Base-by-base conservation (phyloP, 2,888 invertebrate genomes). In the Charanyca ferruginea region DNA sequence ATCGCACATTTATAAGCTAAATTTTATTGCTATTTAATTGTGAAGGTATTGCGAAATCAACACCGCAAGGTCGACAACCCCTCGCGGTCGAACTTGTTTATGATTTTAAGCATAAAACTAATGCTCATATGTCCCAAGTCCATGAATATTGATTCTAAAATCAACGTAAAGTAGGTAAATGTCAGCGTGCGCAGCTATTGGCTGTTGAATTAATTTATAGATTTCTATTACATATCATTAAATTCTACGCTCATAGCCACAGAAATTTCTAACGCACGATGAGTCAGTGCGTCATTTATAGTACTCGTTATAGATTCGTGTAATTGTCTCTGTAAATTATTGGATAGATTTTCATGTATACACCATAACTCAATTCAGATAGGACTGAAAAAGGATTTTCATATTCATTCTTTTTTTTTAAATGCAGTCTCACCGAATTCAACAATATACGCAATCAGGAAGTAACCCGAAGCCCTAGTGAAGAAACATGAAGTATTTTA, bases 381-480 rank as follows among this genome's bases (percentile, higher is more conserved):
- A 52, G 8, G 25, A 18, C n/a, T 44, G 18, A 20, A 51, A n/a
- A 55, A 6, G 2, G 16, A 11, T n/a, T 52, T 18, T 38, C 9
- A 25, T 5, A 47, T 32, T 25, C 1, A 18, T 35, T 42, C 38
- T 44, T 20, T 18, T 16, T 22, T 80, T 69, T 58, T 41, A 53
- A 38, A 41, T 62, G 11, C 35, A 44, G 23, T 22, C 59, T 22
- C 18, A 45, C 77, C 74, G 76, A 66, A 79, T 74, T 68, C 70
- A 78, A 65, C 66, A 35, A 72, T 72, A 73, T 80, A 63, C 54
- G 66, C 82, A 84, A 88, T 84, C 86, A 87, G 91, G 92, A 91
- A 89, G 89, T 86, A 91, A 89, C 85, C 83, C 72, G 84, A 88
- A 80, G 76, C 86, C 77, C n/a, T n/a, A n/a, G n/a, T n/a, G n/a